Evolutionary conservation across 1,140 invertebrate genomes (phyloP).

Genomic region (Centruroides sculpturatus): DNA sequence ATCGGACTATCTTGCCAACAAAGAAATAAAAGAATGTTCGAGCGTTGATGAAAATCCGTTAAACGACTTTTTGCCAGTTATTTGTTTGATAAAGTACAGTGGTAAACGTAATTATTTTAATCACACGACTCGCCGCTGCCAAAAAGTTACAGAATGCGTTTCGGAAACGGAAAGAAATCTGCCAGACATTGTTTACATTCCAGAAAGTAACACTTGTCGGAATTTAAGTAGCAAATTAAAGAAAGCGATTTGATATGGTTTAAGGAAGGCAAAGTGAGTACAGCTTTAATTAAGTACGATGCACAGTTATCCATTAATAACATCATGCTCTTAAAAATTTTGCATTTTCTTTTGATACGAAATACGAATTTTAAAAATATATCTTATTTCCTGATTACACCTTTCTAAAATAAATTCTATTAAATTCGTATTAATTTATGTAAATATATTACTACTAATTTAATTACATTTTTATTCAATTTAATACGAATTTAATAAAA

Average conservation of each 20-base stretch:
- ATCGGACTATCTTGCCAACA: constrained; percentile 1
- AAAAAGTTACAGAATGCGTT: constrained; percentile 31
- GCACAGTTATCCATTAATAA: no score
- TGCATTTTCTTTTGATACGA: no score
- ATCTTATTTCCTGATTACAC: no score
- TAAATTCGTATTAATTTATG: no score
- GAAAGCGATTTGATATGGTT: constrained; percentile 1
- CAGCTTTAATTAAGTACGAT: no score
- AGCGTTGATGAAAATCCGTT: constrained; percentile 33
- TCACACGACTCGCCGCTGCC: constrained; percentile 28
- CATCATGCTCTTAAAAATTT: no score
- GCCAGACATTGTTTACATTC: not conserved
- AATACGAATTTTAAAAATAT: no score
- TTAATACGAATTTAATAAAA: no score
- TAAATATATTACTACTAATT: no score
- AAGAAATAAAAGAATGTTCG: constrained; percentile 25
- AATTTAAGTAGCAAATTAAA: not conserved
- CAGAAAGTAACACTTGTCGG: not conserved
- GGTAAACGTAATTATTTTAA: constrained; percentile 31
- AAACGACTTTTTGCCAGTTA: constrained; percentile 35
- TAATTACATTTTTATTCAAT: no score
- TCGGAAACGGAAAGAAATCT: constrained; percentile 16
- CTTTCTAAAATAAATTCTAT: no score
- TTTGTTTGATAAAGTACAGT: constrained; percentile 37
- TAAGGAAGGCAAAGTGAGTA: constrained; percentile 3